Base-by-base conservation (phyloP, 2,888 invertebrate species). In the Caenorhabditis sp. region DNA sequence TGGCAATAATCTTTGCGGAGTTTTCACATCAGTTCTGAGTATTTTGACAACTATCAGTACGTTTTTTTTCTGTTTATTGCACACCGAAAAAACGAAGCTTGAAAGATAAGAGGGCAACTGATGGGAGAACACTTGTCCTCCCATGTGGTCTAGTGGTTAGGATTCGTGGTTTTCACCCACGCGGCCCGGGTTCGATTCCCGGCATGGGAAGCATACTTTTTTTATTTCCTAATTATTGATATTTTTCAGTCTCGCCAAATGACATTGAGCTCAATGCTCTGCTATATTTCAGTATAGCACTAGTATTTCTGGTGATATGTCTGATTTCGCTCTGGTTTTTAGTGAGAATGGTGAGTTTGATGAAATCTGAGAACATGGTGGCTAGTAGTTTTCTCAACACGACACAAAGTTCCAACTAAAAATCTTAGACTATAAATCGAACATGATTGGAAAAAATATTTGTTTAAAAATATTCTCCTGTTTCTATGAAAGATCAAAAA, bases 241-340 rank as follows among this genome's bases (percentile, higher is more conserved):
- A 26, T 20, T 17, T 61, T 80, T 27, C 73, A 80, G 82, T 78
- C n/a, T 82, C 81, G 31, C 74, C 75, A 17, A 63, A 76, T 26
- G 79, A 84, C 62, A 71, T 82, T 53, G 62, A 75, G 36, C 61
- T 77, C 8, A 92, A 95, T 0, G 97, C 97, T 53, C 95, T 97
- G 84, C 95, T 97, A 90, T 99, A 97, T 90, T 99, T 99, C 89
- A 93, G 96, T 75, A 93, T 94, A 0, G 97, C 97, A 27, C 92
- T 97, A 85, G 92, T 96, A 79, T 92, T 97, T 63, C 91, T 99
- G 56, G 91, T 97, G 54, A 90, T 94, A 0, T 97, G 97, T 87
- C 94, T 97, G 87, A 95, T 96, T 88, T 94, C 96, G 0, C 97
- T 95, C 90, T 96, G 95, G 89, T 94, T 94, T 26, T 90, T 97